These are phyloP conservation scores for Abramis brama DNA, from an alignment of 2,113 vertebrate species.

Conservation along the genomic window DNA sequence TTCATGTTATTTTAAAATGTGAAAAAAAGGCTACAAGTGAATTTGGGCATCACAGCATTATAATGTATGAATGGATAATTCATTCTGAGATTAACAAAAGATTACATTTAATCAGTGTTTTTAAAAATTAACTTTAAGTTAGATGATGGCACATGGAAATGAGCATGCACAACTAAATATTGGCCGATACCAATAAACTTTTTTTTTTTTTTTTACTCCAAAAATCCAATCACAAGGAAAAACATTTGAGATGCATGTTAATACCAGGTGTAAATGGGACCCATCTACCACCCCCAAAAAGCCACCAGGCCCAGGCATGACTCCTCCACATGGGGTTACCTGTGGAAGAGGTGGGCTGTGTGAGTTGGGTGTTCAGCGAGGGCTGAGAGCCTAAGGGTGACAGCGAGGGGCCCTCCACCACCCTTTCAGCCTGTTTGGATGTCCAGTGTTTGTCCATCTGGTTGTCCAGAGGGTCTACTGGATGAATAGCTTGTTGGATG, in stretches of 20 bases:
- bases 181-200: neutral
- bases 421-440: constrained; percentile 79
- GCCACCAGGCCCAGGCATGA: constrained; percentile 27
- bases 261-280: constrained; percentile 13
- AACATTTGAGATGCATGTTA: constrained; percentile 17
- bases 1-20: neutral
- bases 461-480: constrained; percentile 83
- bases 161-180: neutral
- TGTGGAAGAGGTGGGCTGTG: constrained; percentile 78
- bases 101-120: neutral
- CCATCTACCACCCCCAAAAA: neutral
- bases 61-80: no score
- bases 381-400: constrained; percentile 73
- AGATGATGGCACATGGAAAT: neutral
- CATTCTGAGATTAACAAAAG: no score
- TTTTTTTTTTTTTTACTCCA: neutral
- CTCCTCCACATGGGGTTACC: constrained; percentile 81
- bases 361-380: constrained; percentile 71
- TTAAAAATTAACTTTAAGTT: neutral
- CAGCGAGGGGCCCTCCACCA: constrained; percentile 72
- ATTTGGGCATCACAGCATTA: no score
- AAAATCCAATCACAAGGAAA: neutral
- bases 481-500: constrained; percentile 83
- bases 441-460: constrained; percentile 83
- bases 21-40: no score